These are phyloP conservation scores for Heteromurus nitidus DNA, from an alignment of 2,888 invertebrate species.

Conservation along the genomic window DNA sequence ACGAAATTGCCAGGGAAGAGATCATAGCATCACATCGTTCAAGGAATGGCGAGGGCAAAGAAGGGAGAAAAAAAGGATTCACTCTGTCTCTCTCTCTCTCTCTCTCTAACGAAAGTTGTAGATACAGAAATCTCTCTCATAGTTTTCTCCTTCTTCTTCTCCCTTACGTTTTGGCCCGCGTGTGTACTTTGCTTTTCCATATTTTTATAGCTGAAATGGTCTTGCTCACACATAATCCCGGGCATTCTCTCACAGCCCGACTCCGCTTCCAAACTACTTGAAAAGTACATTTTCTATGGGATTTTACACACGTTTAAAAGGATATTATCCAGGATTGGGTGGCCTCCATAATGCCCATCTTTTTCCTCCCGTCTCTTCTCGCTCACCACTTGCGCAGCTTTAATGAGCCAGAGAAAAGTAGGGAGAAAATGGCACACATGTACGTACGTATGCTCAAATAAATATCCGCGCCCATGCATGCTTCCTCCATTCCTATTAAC, in stretches of 20 bases:
- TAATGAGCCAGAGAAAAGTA: conserved; percentile 43
- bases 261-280: conserved; percentile 21
- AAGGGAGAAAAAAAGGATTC: neutral
- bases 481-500: conserved; percentile 1
- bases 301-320: conserved; percentile 55
- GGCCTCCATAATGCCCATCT: conserved; percentile 27
- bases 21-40: conserved; percentile 52
- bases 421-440: conserved; percentile 18
- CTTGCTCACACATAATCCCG: conserved; percentile 43
- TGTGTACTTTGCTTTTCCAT: neutral
- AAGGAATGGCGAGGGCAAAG: neutral
- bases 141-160: conserved; percentile 2
- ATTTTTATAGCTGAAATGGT: conserved; percentile 43
- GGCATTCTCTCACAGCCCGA: conserved; percentile 21
- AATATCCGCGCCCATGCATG: neutral
- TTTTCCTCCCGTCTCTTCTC: neutral
- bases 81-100: neutral
- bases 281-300: conserved; percentile 37
- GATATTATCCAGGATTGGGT: conserved; percentile 42
- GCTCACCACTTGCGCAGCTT: conserved; percentile 22
- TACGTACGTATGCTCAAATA: neutral
- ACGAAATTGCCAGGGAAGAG: conserved; percentile 51
- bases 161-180: no score
- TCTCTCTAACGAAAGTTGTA: neutral
- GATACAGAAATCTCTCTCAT: neutral